phyloP scores from a whole-genome alignment of 2,888 invertebrate species.

The Gastrophysa polygoni region DNA sequence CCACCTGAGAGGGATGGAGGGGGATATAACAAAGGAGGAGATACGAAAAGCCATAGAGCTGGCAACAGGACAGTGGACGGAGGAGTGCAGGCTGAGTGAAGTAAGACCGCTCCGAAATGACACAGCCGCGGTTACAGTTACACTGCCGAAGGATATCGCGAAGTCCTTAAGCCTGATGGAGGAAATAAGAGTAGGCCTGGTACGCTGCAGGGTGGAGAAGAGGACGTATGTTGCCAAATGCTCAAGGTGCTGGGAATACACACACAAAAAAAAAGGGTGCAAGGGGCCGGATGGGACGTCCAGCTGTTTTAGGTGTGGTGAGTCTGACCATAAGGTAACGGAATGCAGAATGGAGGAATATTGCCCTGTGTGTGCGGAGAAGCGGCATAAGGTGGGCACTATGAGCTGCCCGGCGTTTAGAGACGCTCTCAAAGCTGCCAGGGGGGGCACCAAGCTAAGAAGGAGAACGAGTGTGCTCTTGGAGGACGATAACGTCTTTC shows the following conservation, averaged over 20 bases:
- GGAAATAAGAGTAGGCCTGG: background rate
- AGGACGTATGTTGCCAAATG: background rate
- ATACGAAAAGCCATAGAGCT: background rate
- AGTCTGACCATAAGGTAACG: background rate
- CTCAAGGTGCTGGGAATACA: conserved; percentile 13
- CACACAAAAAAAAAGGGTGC: conserved; percentile 3
- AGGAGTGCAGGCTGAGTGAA: too few species aligned
- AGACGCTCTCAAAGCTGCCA: conserved; percentile 3
- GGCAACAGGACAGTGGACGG: too few species aligned
- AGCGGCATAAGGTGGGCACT: conserved; percentile 5
- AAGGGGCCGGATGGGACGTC: background rate
- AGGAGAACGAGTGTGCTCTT: too few species aligned
- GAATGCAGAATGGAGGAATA: background rate
- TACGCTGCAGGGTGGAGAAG: conserved; percentile 7
- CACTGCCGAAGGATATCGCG: background rate
- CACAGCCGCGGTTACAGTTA: background rate
- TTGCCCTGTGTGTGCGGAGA: conserved; percentile 1
- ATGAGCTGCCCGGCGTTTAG: conserved; percentile 10
- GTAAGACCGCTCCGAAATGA: background rate
- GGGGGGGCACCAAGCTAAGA: background rate
- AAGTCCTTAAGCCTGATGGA: background rate
- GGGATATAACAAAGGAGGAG: background rate
- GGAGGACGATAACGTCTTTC: too few species aligned
- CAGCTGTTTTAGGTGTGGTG: conserved; percentile 9
- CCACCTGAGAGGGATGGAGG: background rate